Evolutionary conservation across 2,888 invertebrate genomes (phyloP), one percentile per base, ranked within the genome.

Genomic region (Eristalis arbustorum): DNA sequence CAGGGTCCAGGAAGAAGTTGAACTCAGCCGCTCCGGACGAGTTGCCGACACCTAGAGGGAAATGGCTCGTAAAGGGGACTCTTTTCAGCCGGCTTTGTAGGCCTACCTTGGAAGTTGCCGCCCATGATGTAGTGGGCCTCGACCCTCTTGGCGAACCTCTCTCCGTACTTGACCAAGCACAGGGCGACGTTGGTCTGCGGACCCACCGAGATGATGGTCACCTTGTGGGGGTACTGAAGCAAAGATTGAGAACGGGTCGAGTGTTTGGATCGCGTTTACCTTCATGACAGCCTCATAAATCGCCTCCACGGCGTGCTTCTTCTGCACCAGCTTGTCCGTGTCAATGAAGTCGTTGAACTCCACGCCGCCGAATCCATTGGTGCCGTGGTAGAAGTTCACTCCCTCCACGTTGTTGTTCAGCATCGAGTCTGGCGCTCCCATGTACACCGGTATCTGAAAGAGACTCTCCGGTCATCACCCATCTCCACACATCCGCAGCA

Each of bases 131-230:
- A 96, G 56, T 97, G 92, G 57, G 95, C 95, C 83, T 95, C 95
- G 0, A 97, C 91, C 84, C 95, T 93, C 22, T 93, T 89, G 0
- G 95, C 91, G 90, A 97, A 95, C 2, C 94, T 90, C 2, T 57
- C 64, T 0, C 95, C 94, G 89, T 96, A 96, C 89, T 96, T 91
- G 89, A 95, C 95, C 4, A 96, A 93, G 0, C 96, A 95, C 77
- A 97, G 90, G 0, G 97, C 97, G 62, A 97, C 92, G 90, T 97
- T 98, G 0, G 97, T 97, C 31, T 97, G 91, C 0, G 97, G 95
- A 0, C 96, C 97, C 31, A 97, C 91, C 42, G 95, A 94, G 8
- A 96, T 93, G 6, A 96, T 90, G 0, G 94, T 94, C n/a, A 96
- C 92, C 89, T 95, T 91, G 76, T 94, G 94, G 92, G 94, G 91